Evolutionary conservation across 2,797 vertebrate genomes (phyloP), one percentile per base, ranked within the genome.

Genomic region (Australoheros facetus): DNA sequence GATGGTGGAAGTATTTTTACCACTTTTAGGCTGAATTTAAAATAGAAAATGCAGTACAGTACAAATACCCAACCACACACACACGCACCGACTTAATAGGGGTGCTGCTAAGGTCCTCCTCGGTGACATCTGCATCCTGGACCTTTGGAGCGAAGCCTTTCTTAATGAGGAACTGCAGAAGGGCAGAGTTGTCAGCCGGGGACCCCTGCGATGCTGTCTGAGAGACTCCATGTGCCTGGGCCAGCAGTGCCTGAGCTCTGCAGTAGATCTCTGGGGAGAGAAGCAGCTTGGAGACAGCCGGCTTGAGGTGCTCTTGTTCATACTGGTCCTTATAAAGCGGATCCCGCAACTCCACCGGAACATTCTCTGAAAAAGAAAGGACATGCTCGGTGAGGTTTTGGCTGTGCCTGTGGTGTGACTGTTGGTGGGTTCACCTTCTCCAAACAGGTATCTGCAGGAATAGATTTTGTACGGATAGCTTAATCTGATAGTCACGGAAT

Each of bases 321-420:
- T 96, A 96, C 90, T 97, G 96, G 93, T 97, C 97, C 0, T 92
- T 96, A 83, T 97, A 96, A 73, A 97, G 94, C 0, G 96, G 96
- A 54, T 97, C 96, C 53, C 92, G 93, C 56, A 98, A 88, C 90
- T 97, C 97, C 13, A 92, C 92, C 0, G 97, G 96, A 30, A 97
- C 94, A 1, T 95, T 96, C 74, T 96, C 97, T 97, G 73, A 11
- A 79, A n/a, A 80, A 9, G 17, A 48, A 56, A 21, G 37, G 7
- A 51, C 0, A 21, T 1, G 9, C 6, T 48, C 9, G 1, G 21
- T 64, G 39, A 79, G 21, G 3, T 66, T 54, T 34, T 48, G 45
- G 42, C 42, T 13, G 13, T 14, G 42, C 12, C 14, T 14, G 12
- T 45, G 42, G 42, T 14, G 42, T 14, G 13, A 45, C 42, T 45